phyloP scores from a whole-genome alignment of 2,113 vertebrate genomes.

The Sprattus sprattus region DNA sequence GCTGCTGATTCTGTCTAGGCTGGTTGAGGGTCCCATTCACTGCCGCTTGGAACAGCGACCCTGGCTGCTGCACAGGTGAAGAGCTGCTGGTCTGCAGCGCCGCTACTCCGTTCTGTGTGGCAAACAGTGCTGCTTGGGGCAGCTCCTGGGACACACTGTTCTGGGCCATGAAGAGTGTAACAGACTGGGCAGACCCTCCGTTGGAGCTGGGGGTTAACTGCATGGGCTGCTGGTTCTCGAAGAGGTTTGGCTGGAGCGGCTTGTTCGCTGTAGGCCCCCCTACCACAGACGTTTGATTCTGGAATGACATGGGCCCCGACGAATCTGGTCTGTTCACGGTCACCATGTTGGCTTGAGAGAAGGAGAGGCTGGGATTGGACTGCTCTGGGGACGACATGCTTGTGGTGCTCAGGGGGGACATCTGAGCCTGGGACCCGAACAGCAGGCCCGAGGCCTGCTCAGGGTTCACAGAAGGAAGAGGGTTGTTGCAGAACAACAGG shows the following conservation, averaged over 20 bases:
- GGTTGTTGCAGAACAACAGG: conserved; percentile 81
- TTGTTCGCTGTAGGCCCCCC: not conserved
- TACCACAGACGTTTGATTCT: conserved; percentile 65
- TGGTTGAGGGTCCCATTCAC: conserved; percentile 83
- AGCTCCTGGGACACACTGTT: conserved; percentile 88
- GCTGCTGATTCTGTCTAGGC: conserved; percentile 80
- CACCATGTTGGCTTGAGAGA: conserved; percentile 81
- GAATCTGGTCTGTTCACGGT: conserved; percentile 80
- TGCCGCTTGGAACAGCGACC: conserved; percentile 81
- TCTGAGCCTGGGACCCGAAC: conserved; percentile 69
- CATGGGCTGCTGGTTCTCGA: conserved; percentile 91
- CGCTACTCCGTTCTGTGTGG: conserved; percentile 80
- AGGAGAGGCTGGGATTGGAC: conserved; percentile 84
- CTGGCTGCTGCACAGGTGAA: conserved; percentile 81
- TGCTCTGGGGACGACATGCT: conserved; percentile 75
- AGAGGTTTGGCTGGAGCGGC: conserved; percentile 64
- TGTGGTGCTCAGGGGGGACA: conserved; percentile 73
- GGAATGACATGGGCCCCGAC: conserved; percentile 87
- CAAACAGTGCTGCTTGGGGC: conserved; percentile 84
- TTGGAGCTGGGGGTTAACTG: conserved; percentile 82
- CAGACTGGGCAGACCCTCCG: conserved; percentile 79
- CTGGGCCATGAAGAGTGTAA: conserved; percentile 89
- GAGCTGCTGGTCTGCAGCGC: conserved; percentile 84
- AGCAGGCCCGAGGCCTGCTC: conserved; percentile 80
- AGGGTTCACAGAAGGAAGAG: conserved; percentile 69